Conservation (phyloP, 1,140 invertebrate species). For the Gonioctena quinquepunctata region DNA sequence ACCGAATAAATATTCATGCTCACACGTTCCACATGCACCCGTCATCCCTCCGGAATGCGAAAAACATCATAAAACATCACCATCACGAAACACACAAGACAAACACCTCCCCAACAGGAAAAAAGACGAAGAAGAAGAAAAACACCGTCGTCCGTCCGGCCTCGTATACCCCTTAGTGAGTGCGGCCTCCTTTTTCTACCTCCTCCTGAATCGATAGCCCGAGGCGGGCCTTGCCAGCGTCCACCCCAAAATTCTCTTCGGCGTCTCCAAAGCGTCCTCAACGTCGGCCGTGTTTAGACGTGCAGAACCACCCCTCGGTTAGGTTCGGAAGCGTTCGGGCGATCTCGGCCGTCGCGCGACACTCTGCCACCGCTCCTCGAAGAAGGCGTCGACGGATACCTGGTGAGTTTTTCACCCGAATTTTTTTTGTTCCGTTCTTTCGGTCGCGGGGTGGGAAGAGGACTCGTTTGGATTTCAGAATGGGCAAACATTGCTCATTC, state of each 20-base stretch:
- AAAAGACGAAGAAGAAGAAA: not conserved
- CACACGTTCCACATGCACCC: not conserved
- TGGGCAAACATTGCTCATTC: too few relatives aligned
- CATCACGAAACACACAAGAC: not conserved
- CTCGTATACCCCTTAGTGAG: not conserved
- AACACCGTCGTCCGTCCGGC: not conserved
- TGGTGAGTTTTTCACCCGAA: not conserved
- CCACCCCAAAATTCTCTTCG: conserved; percentile 43
- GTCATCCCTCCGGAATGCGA: not conserved
- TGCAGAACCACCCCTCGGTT: conserved; percentile 24
- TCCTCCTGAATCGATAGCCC: conserved; percentile 24
- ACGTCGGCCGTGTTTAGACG: conserved; percentile 46
- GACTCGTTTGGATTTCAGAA: too few relatives aligned
- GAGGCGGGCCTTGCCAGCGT: conserved; percentile 39
- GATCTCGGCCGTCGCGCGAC: conserved; percentile 2
- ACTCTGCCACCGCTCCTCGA: conserved; percentile 10
- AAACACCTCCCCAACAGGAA: not conserved
- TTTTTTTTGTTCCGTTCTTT: too few relatives aligned
- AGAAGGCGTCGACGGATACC: not conserved
- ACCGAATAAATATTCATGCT: not conserved
- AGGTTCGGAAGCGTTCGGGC: conserved; percentile 28
- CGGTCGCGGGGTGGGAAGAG: too few relatives aligned
- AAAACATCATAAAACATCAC: conserved; percentile 10
- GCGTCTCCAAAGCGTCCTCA: conserved; percentile 45
- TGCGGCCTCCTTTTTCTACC: conserved; percentile 30